Evolutionary conservation across 2,113 vertebrate species (phyloP).

Genomic region (Serilophus lunatus): DNA sequence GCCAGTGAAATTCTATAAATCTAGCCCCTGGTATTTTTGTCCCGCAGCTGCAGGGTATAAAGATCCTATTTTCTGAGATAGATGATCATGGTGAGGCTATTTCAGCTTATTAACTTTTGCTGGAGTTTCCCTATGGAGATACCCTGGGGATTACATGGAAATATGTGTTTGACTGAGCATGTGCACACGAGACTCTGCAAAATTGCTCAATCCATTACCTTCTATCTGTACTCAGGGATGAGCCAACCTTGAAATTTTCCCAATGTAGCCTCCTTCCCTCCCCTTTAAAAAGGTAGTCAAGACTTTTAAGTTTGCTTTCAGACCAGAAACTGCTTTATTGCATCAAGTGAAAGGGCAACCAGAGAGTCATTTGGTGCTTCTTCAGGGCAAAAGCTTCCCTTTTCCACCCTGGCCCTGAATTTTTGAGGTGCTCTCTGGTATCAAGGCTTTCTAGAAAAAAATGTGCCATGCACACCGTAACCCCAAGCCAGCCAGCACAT

Average conservation of each 20-base stretch:
- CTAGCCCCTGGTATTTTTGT: fast-evolving
- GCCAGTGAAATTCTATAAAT: neutral
- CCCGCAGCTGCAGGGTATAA: neutral
- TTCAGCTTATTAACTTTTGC: neutral
- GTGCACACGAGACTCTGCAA: neutral
- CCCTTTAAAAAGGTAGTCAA: neutral
- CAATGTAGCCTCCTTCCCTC: too few relatives aligned
- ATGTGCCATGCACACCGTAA: neutral
- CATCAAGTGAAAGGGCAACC: neutral
- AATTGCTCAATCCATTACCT: neutral
- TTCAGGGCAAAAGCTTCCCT: neutral
- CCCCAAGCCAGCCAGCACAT: neutral
- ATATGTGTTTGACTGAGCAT: neutral
- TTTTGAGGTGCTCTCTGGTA: neutral
- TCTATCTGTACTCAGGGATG: neutral
- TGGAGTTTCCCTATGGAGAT: neutral
- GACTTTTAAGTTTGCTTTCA: neutral
- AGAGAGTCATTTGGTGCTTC: neutral
- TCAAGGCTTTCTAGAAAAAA: neutral
- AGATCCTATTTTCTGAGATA: neutral
- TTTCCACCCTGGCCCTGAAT: neutral
- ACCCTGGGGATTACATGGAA: neutral
- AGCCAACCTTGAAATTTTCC: neutral
- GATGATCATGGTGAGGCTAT: neutral
- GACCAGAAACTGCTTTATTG: neutral